Conservation (phyloP, 35 echinoderm and acorn worm species). For the Nesometra sesokonis region DNA sequence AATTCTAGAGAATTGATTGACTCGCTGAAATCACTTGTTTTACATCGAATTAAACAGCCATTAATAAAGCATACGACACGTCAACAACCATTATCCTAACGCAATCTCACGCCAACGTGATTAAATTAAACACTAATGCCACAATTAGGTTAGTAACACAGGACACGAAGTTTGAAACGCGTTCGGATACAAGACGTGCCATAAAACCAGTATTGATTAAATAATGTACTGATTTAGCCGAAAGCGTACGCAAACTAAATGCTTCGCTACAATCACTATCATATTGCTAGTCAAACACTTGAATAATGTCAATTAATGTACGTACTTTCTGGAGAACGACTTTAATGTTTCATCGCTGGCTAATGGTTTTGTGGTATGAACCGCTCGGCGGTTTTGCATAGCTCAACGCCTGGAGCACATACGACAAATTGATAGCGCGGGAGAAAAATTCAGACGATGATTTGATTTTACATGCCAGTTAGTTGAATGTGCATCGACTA, state of each 20-base stretch:
- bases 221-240: neutral
- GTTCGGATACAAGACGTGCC: neutral
- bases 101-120: neutral
- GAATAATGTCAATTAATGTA: slow-evolving; percentile 1
- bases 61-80: neutral
- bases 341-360: neutral
- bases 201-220: neutral
- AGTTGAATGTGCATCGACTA: neutral
- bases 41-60: neutral
- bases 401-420: neutral
- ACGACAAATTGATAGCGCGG: neutral
- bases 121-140: neutral
- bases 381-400: neutral
- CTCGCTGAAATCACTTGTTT: neutral
- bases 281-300: neutral
- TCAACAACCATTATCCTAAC: neutral
- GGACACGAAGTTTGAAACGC: neutral
- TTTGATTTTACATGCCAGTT: neutral
- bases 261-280: neutral
- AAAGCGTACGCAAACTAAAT: neutral
- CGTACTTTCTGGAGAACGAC: neutral
- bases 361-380: neutral
- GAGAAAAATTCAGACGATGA: neutral
- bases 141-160: neutral
- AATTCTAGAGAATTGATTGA: neutral